phyloP scores from a whole-genome alignment of 2,113 vertebrate genomes.

The Tychaedon coryphoeus region DNA sequence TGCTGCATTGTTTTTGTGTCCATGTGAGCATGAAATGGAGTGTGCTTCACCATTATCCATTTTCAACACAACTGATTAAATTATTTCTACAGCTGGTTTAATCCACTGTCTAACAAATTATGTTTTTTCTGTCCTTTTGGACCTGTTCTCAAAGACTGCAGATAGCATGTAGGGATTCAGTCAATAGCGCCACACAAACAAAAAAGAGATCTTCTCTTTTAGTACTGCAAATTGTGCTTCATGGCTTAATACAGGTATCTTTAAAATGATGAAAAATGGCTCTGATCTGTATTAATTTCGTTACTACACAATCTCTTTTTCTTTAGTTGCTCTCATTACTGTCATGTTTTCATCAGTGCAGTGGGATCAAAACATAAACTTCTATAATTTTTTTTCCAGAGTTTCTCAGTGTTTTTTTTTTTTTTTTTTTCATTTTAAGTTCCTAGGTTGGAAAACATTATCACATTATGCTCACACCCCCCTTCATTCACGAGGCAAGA shows the following conservation, averaged over 20 bases:
- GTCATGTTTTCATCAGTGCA: not conserved
- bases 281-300: not conserved
- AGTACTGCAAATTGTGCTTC: not conserved
- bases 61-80: slow-evolving; percentile 8
- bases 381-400: not conserved
- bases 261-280: not conserved
- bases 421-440: not conserved
- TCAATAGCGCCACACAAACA: not conserved
- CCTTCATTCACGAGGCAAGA: not conserved
- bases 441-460: not conserved
- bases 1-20: not conserved
- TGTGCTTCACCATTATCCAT: not conserved
- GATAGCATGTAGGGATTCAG: not conserved
- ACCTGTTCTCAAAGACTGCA: not conserved
- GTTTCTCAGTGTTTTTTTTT: accelerated
- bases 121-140: not conserved
- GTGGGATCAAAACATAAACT: not conserved
- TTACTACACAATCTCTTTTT: not conserved
- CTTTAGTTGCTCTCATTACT: not conserved
- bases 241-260: not conserved
- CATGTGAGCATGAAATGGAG: not conserved
- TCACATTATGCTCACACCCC: not conserved
- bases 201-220: not conserved
- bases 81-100: not conserved
- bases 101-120: not conserved